phyloP scores from a whole-genome alignment of 2,113 vertebrate species.

The Pyrgilauda ruficollis region DNA sequence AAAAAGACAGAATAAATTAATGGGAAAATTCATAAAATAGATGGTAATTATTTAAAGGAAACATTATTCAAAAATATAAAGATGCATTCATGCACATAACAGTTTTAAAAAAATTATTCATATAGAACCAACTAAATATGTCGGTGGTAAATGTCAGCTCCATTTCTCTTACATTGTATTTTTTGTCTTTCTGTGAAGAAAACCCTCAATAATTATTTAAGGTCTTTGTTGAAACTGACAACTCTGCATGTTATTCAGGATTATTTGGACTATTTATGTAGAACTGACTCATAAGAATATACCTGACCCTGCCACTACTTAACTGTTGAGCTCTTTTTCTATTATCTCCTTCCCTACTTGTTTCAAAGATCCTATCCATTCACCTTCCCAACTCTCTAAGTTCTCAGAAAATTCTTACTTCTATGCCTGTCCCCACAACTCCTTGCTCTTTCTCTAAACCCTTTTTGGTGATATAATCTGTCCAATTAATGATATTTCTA shows the following conservation, averaged over 20 bases:
- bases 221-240: neutral
- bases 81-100: neutral
- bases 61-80: neutral
- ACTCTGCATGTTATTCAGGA: neutral
- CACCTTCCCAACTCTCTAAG: neutral
- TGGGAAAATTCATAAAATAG: neutral
- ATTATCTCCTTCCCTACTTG: neutral
- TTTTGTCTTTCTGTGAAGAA: neutral
- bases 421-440: neutral
- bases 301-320: neutral
- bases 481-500: neutral
- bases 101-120: neutral
- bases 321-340: neutral
- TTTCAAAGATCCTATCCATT: neutral
- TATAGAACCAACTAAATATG: neutral
- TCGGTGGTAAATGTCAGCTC: neutral
- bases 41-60: neutral
- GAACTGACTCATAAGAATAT: neutral
- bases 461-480: neutral
- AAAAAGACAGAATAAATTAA: neutral
- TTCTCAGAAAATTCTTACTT: neutral
- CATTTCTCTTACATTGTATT: neutral
- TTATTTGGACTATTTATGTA: neutral
- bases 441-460: neutral
- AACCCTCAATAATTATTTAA: neutral